These are phyloP conservation scores for Rhadina sibilatrix DNA, from an alignment of 2,113 vertebrate genomes.

Conservation along the genomic window DNA sequence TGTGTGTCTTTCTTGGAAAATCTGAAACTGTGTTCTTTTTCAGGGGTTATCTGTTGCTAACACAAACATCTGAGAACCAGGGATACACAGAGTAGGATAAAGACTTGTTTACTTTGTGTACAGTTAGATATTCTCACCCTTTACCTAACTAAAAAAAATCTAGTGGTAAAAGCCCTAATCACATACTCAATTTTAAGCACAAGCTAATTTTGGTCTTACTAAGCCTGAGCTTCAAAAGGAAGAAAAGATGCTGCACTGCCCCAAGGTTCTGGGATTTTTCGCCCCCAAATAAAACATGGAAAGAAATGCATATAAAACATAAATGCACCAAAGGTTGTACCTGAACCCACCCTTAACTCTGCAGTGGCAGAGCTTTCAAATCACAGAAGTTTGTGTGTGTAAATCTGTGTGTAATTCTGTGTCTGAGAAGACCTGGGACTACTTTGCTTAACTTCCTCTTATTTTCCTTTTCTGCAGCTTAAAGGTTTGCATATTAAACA, in stretches of 20 bases:
- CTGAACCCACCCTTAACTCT: background rate
- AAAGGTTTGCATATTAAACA: background rate
- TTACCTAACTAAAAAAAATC: background rate
- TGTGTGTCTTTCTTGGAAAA: background rate
- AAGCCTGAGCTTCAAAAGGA: background rate
- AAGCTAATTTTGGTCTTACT: background rate
- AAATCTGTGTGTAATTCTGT: background rate
- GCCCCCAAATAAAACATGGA: background rate
- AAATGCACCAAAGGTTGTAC: background rate
- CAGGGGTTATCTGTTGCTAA: background rate
- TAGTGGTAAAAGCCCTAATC: background rate
- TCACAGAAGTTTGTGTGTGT: background rate
- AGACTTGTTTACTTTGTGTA: constrained; percentile 54
- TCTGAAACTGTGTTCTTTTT: background rate
- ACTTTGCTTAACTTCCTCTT: background rate
- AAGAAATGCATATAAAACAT: background rate
- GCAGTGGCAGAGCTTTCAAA: background rate
- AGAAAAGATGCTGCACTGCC: background rate
- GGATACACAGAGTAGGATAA: background rate
- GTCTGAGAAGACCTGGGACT: background rate
- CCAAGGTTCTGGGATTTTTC: background rate
- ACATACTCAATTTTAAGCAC: background rate
- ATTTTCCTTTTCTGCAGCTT: background rate
- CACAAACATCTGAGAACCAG: background rate
- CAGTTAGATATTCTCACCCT: constrained; percentile 24